phyloP scores from a whole-genome alignment of 1,140 invertebrate genomes.

The Eupristina koningsbergeri region DNA sequence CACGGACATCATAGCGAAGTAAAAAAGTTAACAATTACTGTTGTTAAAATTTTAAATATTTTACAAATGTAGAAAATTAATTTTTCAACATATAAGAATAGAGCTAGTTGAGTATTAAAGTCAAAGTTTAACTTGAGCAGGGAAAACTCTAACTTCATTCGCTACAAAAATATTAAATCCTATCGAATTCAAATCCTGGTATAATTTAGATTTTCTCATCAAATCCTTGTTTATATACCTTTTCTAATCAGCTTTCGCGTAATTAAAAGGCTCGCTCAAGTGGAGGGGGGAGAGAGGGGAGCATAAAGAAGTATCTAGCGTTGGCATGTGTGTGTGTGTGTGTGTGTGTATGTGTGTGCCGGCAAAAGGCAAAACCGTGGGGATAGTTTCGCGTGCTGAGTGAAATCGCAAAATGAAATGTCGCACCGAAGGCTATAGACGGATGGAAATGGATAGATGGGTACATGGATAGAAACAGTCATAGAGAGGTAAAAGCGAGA shows the following conservation, averaged over 20 bases:
- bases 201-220: slow-evolving; percentile 1
- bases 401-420: slow-evolving; percentile 47
- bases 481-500: slow-evolving; percentile 38
- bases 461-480: neutral
- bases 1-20: too few species aligned
- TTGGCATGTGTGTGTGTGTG: too few species aligned
- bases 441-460: neutral
- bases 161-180: neutral
- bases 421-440: slow-evolving; percentile 25
- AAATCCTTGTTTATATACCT: neutral
- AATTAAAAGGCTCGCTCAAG: neutral
- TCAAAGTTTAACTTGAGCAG: too few species aligned
- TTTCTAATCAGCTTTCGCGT: slow-evolving; percentile 9
- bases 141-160: too few species aligned
- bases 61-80: too few species aligned
- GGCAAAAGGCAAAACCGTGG: neutral
- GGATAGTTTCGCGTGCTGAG: slow-evolving; percentile 25
- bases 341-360: too few species aligned
- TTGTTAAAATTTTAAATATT: too few species aligned
- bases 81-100: too few species aligned
- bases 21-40: too few species aligned
- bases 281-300: too few species aligned
- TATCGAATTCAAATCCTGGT: neutral
- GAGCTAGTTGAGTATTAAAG: too few species aligned
- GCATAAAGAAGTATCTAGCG: neutral